Evolutionary conservation across 1,140 invertebrate species (phyloP).

Genomic region (Zaprionus ornatus): DNA sequence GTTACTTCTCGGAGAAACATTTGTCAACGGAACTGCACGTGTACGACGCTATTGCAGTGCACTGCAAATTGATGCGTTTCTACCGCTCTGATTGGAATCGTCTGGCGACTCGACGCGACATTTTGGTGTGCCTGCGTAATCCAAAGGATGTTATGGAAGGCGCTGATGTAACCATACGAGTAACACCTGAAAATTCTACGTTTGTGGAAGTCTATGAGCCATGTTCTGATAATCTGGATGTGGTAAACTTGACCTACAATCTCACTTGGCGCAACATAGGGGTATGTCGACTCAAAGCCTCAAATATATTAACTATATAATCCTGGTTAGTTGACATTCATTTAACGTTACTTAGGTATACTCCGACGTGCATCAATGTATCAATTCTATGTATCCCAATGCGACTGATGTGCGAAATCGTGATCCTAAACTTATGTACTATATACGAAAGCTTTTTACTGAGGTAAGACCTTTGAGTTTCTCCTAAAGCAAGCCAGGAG

Average conservation of each 20-base stretch:
- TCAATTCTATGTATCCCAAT: constrained; percentile 67
- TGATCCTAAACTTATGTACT: constrained; percentile 62
- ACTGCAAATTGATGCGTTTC: constrained; percentile 63
- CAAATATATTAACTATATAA: not conserved
- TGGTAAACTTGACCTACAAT: constrained; percentile 43
- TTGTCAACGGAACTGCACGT: constrained; percentile 65
- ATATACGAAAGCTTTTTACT: constrained; percentile 56
- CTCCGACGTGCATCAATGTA: constrained; percentile 67
- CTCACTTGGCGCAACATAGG: constrained; percentile 72
- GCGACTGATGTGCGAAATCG: constrained; percentile 64
- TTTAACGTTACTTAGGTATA: constrained; percentile 41
- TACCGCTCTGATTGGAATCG: constrained; percentile 67
- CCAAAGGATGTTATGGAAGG: constrained; percentile 31
- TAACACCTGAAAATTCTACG: constrained; percentile 64
- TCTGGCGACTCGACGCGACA: constrained; percentile 59
- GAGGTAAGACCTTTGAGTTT: constrained; percentile 69
- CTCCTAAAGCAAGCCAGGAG: constrained; percentile 34
- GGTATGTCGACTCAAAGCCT: constrained; percentile 27
- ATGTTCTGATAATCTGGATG: constrained; percentile 57
- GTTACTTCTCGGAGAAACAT: constrained; percentile 74
- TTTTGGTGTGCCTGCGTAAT: constrained; percentile 56
- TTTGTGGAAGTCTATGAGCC: constrained; percentile 72
- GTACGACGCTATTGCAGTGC: constrained; percentile 64
- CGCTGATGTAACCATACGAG: constrained; percentile 42
- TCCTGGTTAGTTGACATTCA: not conserved